These are phyloP conservation scores for Bergia puertoricense DNA, from an alignment of 92 coral and sea anemone genomes.

Conservation along the genomic window DNA sequence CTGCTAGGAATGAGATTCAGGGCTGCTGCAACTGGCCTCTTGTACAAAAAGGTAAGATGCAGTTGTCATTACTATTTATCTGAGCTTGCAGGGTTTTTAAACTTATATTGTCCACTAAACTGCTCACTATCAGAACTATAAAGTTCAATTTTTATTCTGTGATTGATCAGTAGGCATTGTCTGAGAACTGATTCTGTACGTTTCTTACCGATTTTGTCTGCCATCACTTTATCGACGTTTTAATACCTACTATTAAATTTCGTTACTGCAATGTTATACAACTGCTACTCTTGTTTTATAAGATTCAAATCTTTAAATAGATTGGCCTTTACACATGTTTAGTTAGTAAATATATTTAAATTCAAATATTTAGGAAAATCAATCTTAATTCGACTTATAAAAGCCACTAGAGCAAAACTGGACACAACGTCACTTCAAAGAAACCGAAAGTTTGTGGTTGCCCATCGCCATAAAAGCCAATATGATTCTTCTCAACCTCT, in stretches of 20 bases:
- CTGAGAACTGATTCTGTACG: background rate
- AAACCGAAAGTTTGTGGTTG: background rate
- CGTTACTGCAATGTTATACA: background rate
- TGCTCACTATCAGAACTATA: background rate
- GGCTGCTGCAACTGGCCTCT: slow-evolving; percentile 84
- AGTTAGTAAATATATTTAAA: no score
- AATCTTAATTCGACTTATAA: background rate
- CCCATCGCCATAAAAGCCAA: background rate
- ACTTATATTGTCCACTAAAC: background rate
- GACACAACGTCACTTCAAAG: background rate
- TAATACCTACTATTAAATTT: background rate
- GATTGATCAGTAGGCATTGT: no score
- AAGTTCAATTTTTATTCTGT: background rate
- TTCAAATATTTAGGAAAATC: background rate
- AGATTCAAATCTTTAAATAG: background rate
- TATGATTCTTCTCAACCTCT: no score
- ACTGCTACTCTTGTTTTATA: background rate
- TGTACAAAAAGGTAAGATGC: slow-evolving; percentile 77
- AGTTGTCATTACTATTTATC: background rate
- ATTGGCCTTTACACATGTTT: background rate
- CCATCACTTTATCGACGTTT: background rate
- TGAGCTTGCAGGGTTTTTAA: background rate
- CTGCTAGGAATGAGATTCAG: slow-evolving; percentile 82
- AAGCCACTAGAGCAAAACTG: background rate
- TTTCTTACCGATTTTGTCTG: background rate